Evolutionary conservation across 2,888 invertebrate genomes (phyloP).

Genomic region (Plebejus argus): DNA sequence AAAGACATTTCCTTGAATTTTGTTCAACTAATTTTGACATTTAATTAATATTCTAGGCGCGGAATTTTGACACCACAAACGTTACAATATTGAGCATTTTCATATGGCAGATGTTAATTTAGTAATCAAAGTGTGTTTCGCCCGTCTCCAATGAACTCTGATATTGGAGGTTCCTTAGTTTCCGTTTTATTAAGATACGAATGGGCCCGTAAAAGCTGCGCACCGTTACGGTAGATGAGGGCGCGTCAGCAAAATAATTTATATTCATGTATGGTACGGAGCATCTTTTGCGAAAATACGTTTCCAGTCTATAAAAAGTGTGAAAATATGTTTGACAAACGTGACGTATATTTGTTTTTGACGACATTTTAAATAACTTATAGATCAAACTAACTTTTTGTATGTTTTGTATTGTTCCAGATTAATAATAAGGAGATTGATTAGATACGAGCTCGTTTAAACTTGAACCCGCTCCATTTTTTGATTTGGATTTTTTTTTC

Average conservation of each 20-base stretch:
- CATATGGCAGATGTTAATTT: conserved; percentile 22
- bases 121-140: background rate
- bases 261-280: background rate
- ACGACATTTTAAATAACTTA: no score
- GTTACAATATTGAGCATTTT: background rate
- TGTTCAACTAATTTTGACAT: background rate
- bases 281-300: background rate
- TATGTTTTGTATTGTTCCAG: no score
- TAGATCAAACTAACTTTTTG: no score
- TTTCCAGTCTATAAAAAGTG: background rate
- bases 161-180: conserved; percentile 31
- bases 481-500: no score
- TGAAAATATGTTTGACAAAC: background rate
- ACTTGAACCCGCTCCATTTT: no score
- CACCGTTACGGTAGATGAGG: conserved; percentile 30
- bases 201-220: conserved; percentile 33
- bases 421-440: no score
- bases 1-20: background rate
- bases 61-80: background rate
- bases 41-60: background rate
- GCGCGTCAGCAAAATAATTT: conserved; percentile 28
- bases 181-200: conserved; percentile 36
- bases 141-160: conserved; percentile 20
- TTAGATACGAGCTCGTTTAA: no score
- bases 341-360: background rate